Base-by-base conservation (phyloP, 2,888 invertebrate genomes). In the Harpagoxenus sublaevis region DNA sequence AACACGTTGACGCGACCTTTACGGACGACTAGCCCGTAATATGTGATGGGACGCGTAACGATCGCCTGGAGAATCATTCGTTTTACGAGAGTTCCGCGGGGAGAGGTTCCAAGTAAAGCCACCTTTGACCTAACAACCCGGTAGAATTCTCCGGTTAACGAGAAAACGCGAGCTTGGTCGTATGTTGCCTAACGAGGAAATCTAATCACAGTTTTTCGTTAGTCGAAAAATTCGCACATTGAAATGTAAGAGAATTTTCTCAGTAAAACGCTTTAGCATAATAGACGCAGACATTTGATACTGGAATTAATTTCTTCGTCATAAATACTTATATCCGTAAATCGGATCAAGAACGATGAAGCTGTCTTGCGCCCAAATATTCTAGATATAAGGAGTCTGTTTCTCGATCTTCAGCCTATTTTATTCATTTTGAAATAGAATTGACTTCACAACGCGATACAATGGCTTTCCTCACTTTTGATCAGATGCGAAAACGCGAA, bases 11-110 rank as follows among this genome's bases (percentile, higher is more conserved):
- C n/a, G 31, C 39, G 79, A 35, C 71, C 57, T 79, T 87, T 84
- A 84, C 68, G 70, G 10, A 39, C 78, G 55, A 68, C 45, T 45
- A 62, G 39, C n/a, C 53, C 53, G 28, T 65, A 10, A 66, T 63
- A 48, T 63, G 63, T 31, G 68, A 4, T 28, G 55, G 73, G 75
- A 89, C 83, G 84, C 84, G 85, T 87, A 87, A 87, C 86, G 66
- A 53, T 73, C 83, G 84, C 84, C 75, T 81, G 86, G 84, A 85
- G 78, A 68, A 70, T 79, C 79, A 74, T 84, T 84, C 84, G 73
- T 77, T 83, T 71, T 85, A 74, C 70, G 84, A 82, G 77, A 84
- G 68, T 53, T 83, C 55, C 35, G 83, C 78, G 83, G 85, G 15
- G 48, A 48, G 53, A 79, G 57, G 39, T n/a, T 48, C 28, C 53